These are phyloP conservation scores for Saturnia japonica DNA, from an alignment of 2,888 invertebrate genomes.

Conservation along the genomic window DNA sequence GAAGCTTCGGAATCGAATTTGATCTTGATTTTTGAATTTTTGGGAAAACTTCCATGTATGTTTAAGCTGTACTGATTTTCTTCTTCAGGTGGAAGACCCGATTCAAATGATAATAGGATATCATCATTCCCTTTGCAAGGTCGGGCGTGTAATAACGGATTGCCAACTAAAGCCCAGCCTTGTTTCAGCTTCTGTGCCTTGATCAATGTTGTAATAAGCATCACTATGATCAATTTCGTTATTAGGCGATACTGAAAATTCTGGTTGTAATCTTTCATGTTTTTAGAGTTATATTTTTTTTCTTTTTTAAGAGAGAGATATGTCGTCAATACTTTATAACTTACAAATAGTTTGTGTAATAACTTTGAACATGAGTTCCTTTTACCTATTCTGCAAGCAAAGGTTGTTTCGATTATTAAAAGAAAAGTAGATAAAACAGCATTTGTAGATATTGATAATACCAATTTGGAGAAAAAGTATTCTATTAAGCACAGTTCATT, in stretches of 20 bases:
- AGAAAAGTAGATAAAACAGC: too few species aligned
- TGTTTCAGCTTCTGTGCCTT: constrained; percentile 1
- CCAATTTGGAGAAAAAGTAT: too few species aligned
- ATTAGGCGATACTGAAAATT: background rate
- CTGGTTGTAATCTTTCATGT: background rate
- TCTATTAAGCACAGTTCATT: too few species aligned
- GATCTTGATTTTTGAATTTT: constrained; percentile 26
- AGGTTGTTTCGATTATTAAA: too few species aligned
- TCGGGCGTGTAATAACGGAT: constrained; percentile 21
- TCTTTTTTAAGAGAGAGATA: background rate
- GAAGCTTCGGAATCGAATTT: constrained; percentile 41
- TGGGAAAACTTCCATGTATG: constrained; percentile 30
- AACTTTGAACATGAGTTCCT: too few species aligned
- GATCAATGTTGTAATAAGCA: constrained; percentile 1
- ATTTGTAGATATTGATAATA: too few species aligned
- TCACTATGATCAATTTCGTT: constrained; percentile 9
- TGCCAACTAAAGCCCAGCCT: constrained; percentile 23
- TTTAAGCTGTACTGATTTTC: constrained; percentile 41
- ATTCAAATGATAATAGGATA: constrained; percentile 32
- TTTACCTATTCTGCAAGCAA: too few species aligned
- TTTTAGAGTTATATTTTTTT: background rate
- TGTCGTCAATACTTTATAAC: too few species aligned
- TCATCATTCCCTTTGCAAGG: constrained; percentile 35
- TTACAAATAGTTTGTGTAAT: too few species aligned
- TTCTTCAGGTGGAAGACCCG: constrained; percentile 38